phyloP scores from a whole-genome alignment of 35 echinoderm and acorn worm genomes.

The Anneissia japonica region DNA sequence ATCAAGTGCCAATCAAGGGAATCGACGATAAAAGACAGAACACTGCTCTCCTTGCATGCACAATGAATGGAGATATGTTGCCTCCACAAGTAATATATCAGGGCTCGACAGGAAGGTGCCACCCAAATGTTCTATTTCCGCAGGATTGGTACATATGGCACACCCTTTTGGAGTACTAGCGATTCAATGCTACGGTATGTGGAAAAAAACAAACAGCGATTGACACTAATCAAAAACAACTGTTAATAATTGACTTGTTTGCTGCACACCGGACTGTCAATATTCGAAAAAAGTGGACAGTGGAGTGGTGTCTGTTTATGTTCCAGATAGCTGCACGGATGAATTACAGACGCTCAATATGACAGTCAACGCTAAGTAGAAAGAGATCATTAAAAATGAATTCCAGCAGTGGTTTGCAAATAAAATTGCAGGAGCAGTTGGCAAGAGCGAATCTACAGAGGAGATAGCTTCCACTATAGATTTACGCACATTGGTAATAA shows the following conservation, averaged over 20 bases:
- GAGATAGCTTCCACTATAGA: conserved; percentile 16
- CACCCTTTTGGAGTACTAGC: conserved; percentile 32
- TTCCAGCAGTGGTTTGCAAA: conserved; percentile 32
- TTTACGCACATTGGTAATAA: background rate
- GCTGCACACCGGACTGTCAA: conserved; percentile 1
- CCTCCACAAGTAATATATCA: conserved; percentile 42
- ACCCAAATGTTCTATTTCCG: background rate
- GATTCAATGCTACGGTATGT: conserved; percentile 32
- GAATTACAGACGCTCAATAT: conserved; percentile 12
- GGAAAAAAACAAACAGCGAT: conserved; percentile 17
- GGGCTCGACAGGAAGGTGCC: conserved; percentile 23
- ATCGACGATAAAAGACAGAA: conserved; percentile 34
- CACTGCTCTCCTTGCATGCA: conserved; percentile 14
- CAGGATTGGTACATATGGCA: conserved; percentile 34
- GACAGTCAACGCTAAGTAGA: conserved; percentile 14
- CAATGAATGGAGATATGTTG: background rate
- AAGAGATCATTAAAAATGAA: background rate
- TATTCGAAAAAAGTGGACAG: background rate
- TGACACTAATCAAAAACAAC: background rate
- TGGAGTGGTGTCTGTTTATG: too few species aligned
- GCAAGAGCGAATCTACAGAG: background rate
- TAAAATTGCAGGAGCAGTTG: background rate
- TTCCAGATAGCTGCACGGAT: background rate
- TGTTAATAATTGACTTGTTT: conserved; percentile 36
- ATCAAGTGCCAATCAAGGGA: conserved; percentile 25